phyloP scores from a whole-genome alignment of 2,888 invertebrate species.

The Carabus problematicus region DNA sequence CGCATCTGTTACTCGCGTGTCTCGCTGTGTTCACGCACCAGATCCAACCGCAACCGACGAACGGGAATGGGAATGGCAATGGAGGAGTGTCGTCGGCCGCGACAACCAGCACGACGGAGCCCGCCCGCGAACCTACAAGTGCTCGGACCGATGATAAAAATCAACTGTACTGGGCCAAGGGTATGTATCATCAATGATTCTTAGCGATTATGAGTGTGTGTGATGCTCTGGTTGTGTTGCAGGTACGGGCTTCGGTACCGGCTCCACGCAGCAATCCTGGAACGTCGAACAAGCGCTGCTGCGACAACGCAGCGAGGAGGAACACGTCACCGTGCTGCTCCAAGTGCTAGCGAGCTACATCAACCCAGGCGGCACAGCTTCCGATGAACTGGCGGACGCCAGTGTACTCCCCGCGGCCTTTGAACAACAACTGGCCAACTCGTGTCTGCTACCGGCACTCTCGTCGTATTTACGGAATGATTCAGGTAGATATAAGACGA shows the following conservation, averaged over 20 bases:
- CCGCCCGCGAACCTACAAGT: conserved; percentile 25
- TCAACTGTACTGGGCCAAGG: conserved; percentile 93
- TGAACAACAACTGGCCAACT: conserved; percentile 77
- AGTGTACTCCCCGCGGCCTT: conserved; percentile 72
- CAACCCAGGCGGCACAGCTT: conserved; percentile 69
- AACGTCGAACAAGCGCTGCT: conserved; percentile 94
- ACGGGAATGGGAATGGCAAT: conserved; percentile 53
- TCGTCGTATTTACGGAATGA: conserved; percentile 93
- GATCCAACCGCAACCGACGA: conserved; percentile 60
- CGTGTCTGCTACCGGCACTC: conserved; percentile 85
- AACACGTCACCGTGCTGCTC: conserved; percentile 80
- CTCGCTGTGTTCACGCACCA: conserved; percentile 90
- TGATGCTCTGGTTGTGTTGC: conserved; percentile 1
- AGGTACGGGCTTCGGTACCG: conserved; percentile 92
- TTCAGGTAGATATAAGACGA: conserved; percentile 68
- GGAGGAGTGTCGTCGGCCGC: conserved; percentile 48
- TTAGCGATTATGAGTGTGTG: background rate
- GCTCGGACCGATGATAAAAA: conserved; percentile 70
- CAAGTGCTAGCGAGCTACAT: conserved; percentile 89
- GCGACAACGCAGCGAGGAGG: conserved; percentile 89
- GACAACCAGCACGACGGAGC: conserved; percentile 15
- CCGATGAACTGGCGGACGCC: conserved; percentile 57
- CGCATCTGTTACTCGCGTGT: conserved; percentile 85
- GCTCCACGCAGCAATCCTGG: conserved; percentile 95
- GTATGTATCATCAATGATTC: conserved; percentile 60